phyloP scores from a whole-genome alignment of 2,797 vertebrate species.

The Poecile montanus region DNA sequence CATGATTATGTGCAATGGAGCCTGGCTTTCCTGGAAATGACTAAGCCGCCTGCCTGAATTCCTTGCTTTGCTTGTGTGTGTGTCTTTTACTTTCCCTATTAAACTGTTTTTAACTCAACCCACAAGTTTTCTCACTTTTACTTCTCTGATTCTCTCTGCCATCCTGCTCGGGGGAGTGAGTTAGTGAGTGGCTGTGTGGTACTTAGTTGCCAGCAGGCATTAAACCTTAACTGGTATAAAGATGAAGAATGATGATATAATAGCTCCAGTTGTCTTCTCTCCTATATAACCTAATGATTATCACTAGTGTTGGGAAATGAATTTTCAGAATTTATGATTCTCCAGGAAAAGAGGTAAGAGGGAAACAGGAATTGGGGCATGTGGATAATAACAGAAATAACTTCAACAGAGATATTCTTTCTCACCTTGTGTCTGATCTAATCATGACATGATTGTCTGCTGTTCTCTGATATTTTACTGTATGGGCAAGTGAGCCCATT shows the following conservation, averaged over 20 bases:
- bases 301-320: not conserved
- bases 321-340: not conserved
- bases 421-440: not conserved
- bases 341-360: not conserved
- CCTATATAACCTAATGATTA: not conserved
- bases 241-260: constrained; percentile 2
- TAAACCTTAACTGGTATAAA: not conserved
- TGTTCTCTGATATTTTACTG: not conserved
- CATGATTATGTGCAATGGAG: not conserved
- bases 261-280: not conserved
- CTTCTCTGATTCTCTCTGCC: not conserved
- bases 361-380: not conserved
- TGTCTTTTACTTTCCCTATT: not conserved
- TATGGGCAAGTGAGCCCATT: not conserved
- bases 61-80: not conserved
- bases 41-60: not conserved
- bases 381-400: not conserved
- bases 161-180: not conserved
- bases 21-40: not conserved
- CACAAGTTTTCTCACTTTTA: not conserved
- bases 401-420: not conserved
- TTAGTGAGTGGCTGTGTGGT: not conserved
- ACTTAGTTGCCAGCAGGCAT: not conserved
- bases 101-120: not conserved
- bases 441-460: not conserved